Evolutionary conservation across 2,888 invertebrate species (phyloP), one percentile per base, ranked within the genome.

Genomic region (Exocentrus adspersus): DNA sequence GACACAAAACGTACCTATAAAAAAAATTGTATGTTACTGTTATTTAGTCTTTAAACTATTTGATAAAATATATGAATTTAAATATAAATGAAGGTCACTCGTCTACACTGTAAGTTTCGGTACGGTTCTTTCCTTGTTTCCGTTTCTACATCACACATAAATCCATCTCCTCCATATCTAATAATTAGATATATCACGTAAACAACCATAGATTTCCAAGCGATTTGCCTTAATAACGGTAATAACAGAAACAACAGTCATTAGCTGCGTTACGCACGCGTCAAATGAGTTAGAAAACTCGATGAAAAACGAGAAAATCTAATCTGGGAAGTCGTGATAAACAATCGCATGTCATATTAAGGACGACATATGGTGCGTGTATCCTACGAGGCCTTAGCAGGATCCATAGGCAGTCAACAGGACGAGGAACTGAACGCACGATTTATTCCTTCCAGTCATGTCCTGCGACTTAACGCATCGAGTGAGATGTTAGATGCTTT

Each of bases 331-430:
- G 67, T 67, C 61, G 72, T 74, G 75, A 79, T 78, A 78, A 79
- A 81, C 78, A 78, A 77, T 79, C 77, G 76, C 76, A 74, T 77
- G 78, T 78, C 78, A 77, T 77, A 80, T 79, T 79, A 78, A 74
- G 71, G 68, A 73, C 71, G 71, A 74, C 77, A 78, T 79, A 80
- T 81, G 79, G 79, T 76, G 79, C 80, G 80, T 80, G 75, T 68
- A 77, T 79, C 79, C 78, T 72, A 74, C 67, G 60, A 64, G 63
- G 32, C 45, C 52, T 45, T 52, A 6, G 60, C 62, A 46, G 46
- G 57, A 57, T 46, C 46, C 58, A 37, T 21, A 52, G 41, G 57
- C 61, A 30, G 28, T 9, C 46, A 9, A 42, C 32, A 45, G 19
- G 57, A 57, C 57, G 46, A 20, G 45, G 32, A 45, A 51, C 57